Percentiles rank a stretch among this genome's conserved stretches.
Evolutionary conservation across 2,797 vertebrate species (phyloP).

Genomic region (Coracias cyanogaster): DNA sequence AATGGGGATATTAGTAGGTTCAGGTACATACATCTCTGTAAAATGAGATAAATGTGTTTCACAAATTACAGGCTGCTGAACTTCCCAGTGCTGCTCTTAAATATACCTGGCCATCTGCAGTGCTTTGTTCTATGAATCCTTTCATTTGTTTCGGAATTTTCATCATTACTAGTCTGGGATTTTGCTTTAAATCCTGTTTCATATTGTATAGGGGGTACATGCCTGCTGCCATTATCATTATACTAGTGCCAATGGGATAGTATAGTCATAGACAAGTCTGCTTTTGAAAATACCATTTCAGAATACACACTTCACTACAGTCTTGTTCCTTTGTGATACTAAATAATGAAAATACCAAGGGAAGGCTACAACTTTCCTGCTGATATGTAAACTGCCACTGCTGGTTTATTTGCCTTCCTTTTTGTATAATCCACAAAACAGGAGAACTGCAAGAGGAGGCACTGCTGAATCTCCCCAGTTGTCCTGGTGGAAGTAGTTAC

Average conservation of each 20-base stretch:
- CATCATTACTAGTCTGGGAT: not conserved
- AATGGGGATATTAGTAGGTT: conserved; percentile 89
- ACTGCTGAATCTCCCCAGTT: not conserved
- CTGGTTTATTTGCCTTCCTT: not conserved
- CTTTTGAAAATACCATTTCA: not conserved
- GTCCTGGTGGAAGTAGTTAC: not conserved
- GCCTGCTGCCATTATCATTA: not conserved
- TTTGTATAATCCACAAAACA: not conserved
- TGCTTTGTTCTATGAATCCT: not conserved
- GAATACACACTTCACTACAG: not conserved
- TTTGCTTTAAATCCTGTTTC: not conserved
- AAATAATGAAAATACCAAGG: not conserved
- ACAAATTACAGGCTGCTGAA: not conserved
- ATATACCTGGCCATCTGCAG: not conserved
- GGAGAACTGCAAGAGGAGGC: not conserved
- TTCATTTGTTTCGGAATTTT: not conserved
- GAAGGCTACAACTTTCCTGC: not conserved
- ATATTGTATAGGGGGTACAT: not conserved
- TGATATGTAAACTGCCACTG: not conserved
- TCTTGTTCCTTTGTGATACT: not conserved
- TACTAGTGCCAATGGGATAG: not conserved
- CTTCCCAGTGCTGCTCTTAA: not conserved
- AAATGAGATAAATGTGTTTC: conserved; percentile 21
- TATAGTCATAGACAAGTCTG: not conserved
- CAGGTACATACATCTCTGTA: conserved; percentile 86